Percentiles rank a stretch among this genome's conserved stretches.
Evolutionary conservation across 2,797 vertebrate genomes (phyloP).

Genomic region (Selene dorsalis): DNA sequence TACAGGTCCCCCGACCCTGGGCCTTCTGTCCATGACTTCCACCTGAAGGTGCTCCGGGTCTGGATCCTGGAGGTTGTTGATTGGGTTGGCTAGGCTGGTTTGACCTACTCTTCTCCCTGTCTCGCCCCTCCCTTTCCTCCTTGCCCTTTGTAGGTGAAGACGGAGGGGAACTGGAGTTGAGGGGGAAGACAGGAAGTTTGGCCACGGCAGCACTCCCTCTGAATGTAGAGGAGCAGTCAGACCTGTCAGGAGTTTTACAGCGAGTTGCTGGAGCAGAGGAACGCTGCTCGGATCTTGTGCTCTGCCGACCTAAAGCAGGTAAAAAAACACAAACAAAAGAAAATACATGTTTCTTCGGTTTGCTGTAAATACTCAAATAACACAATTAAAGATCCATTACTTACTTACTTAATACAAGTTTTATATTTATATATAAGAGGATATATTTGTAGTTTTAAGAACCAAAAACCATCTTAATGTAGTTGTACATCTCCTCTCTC

Average conservation of each 20-base stretch:
- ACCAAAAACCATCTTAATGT: too few species aligned
- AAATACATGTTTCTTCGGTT: not conserved
- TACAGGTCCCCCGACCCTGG: constrained; percentile 62
- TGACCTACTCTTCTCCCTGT: constrained; percentile 53
- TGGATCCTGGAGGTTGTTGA: constrained; percentile 54
- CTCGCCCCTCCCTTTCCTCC: constrained; percentile 49
- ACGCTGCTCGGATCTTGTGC: constrained; percentile 71
- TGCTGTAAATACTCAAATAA: not conserved
- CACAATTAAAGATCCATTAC: not conserved
- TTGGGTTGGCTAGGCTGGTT: constrained; percentile 42
- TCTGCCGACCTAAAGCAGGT: constrained; percentile 77
- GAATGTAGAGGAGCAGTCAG: constrained; percentile 63
- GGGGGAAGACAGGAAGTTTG: constrained; percentile 78
- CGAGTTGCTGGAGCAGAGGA: constrained; percentile 64
- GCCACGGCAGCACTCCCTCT: constrained; percentile 61
- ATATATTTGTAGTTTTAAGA: too few species aligned
- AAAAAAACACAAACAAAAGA: not conserved
- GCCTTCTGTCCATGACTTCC: constrained; percentile 64
- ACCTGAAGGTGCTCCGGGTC: constrained; percentile 44
- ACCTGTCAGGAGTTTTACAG: constrained; percentile 73
- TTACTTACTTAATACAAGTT: too few species aligned
- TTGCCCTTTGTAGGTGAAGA: constrained; percentile 66
- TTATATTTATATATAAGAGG: too few species aligned
- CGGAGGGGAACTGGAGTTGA: constrained; percentile 72
- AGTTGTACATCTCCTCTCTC: too few species aligned